Conservation (phyloP, 30 jellyfish, hydroid and myxozoan genomes). For the Aurelia aurita region DNA sequence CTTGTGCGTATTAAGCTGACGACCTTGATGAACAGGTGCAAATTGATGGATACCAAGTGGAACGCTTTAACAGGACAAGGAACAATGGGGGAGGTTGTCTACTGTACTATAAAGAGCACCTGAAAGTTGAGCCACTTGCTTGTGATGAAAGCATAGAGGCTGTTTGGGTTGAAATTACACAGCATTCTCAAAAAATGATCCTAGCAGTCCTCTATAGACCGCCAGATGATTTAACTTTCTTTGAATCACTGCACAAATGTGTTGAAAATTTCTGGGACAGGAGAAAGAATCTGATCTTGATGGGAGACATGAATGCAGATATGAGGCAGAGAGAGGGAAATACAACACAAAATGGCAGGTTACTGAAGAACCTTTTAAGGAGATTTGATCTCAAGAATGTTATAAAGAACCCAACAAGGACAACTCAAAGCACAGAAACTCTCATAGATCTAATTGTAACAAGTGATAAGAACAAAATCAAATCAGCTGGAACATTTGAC, state of each 20-base stretch:
- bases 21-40: no score
- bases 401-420: conserved; percentile 13
- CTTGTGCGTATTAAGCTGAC: no score
- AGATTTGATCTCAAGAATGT: conserved; percentile 9
- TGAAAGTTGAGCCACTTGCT: no score
- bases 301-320: conserved; percentile 10
- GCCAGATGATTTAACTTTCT: conserved; percentile 5
- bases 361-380: conserved; percentile 6
- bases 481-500: conserved; percentile 6
- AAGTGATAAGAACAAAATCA: conserved; percentile 3
- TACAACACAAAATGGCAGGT: neutral
- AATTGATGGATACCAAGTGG: no score
- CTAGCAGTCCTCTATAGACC: conserved; percentile 1
- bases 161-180: no score
- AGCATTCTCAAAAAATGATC: no score
- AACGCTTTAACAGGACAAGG: no score
- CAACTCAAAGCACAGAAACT: conserved; percentile 16
- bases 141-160: no score
- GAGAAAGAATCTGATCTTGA: conserved; percentile 14
- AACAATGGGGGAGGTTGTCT: no score
- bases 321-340: conserved; percentile 1
- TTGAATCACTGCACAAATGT: neutral
- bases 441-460: conserved; percentile 3
- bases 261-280: conserved; percentile 7
- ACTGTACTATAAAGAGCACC: no score